Conservation (phyloP, 2,113 vertebrate species). For the Calcarius ornatus region DNA sequence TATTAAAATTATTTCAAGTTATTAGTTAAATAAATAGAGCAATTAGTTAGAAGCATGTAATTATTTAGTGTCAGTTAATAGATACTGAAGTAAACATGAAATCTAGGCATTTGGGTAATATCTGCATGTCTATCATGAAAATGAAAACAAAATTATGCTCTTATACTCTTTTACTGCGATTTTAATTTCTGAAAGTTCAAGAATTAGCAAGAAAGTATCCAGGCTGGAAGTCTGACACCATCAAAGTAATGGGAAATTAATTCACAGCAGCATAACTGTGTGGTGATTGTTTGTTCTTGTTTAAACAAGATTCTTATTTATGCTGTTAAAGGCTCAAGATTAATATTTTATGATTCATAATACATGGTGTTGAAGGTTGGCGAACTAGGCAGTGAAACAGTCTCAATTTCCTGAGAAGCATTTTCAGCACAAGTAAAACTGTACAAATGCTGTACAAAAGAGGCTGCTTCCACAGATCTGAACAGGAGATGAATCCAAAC, state of each 20-base stretch:
- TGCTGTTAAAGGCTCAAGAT: slow-evolving; percentile 45
- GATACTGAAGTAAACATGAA: neutral
- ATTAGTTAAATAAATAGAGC: neutral
- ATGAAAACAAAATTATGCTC: neutral
- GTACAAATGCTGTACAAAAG: neutral
- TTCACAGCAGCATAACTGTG: neutral
- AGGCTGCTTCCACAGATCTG: neutral
- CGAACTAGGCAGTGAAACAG: neutral
- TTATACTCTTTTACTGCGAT: neutral
- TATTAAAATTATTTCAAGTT: neutral
- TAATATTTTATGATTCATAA: slow-evolving; percentile 67
- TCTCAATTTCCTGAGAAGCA: neutral
- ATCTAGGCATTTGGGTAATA: neutral
- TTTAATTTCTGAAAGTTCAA: slow-evolving; percentile 12
- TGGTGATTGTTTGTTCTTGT: slow-evolving; percentile 45
- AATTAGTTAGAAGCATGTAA: neutral
- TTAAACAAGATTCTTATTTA: slow-evolving; percentile 64
- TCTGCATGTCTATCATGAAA: neutral
- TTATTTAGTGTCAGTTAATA: neutral
- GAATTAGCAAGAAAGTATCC: neutral
- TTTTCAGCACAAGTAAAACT: neutral
- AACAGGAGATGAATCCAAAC: neutral
- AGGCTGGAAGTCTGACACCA: neutral
- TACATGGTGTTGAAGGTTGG: neutral
- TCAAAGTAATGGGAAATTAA: neutral